These are phyloP conservation scores for Gymnobelideus leadbeateri DNA, from an alignment of 2,113 vertebrate species.

Conservation along the genomic window DNA sequence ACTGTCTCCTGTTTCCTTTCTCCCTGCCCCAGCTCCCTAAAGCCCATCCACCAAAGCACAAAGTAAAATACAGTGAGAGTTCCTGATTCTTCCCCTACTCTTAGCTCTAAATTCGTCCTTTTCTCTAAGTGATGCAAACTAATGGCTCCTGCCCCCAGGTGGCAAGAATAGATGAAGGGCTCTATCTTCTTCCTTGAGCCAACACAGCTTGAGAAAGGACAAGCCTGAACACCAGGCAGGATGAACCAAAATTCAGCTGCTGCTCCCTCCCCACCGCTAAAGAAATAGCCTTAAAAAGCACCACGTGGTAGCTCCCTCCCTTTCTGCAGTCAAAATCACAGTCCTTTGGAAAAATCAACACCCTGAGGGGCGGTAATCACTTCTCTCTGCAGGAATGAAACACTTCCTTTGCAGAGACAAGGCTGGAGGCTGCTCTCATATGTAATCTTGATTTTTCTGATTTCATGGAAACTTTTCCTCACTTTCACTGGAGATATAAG, in stretches of 20 bases:
- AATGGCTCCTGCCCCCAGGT: conserved; percentile 59
- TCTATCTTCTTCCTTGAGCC: not conserved
- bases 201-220: not conserved
- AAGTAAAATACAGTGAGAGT: not conserved
- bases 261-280: conserved; percentile 19
- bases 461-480: conserved; percentile 29
- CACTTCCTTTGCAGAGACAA: conserved; percentile 7
- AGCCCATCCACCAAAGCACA: not conserved
- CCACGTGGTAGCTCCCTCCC: not conserved
- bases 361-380: not conserved
- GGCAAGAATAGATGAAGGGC: not conserved
- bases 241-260: not conserved
- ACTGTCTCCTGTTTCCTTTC: not conserved
- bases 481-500: not conserved
- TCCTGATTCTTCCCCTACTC: not conserved
- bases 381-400: conserved; percentile 38
- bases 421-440: not conserved
- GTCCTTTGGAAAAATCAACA: conserved; percentile 44
- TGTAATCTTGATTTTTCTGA: conserved; percentile 15
- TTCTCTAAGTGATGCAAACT: not conserved
- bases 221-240: fast-evolving
- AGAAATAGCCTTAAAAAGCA: conserved; percentile 46
- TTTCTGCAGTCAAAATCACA: conserved; percentile 53
- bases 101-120: not conserved
- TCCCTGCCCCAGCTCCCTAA: not conserved